These are phyloP conservation scores for Drosophila melanica DNA, from an alignment of 1,140 invertebrate species.

Conservation along the genomic window DNA sequence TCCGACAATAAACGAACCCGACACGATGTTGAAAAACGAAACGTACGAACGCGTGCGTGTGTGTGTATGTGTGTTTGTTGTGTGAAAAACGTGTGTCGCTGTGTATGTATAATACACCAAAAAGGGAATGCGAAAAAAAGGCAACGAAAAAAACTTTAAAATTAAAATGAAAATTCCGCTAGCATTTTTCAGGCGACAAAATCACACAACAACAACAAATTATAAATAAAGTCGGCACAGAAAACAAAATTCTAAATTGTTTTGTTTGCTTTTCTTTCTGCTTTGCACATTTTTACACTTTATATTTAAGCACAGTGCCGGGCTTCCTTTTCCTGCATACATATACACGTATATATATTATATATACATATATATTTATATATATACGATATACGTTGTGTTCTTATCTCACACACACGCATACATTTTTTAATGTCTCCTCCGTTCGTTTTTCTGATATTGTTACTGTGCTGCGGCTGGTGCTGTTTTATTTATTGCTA, in stretches of 20 bases:
- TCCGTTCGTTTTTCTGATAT: constrained; percentile 26
- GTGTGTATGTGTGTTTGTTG: constrained; percentile 47
- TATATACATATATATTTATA: constrained; percentile 11
- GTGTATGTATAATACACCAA: constrained; percentile 78
- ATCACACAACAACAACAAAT: constrained; percentile 16
- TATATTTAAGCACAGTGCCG: constrained; percentile 51
- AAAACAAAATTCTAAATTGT: constrained; percentile 18
- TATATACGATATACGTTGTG: constrained; percentile 22
- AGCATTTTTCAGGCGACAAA: constrained; percentile 46
- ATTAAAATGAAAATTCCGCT: constrained; percentile 66
- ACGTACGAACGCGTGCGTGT: constrained; percentile 31
- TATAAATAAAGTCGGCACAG: constrained; percentile 15
- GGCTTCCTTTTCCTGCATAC: constrained; percentile 51
- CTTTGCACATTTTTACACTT: constrained; percentile 42
- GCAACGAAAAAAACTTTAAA: constrained; percentile 48
- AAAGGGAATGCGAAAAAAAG: constrained; percentile 49
- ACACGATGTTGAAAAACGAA: constrained; percentile 42
- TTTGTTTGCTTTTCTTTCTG: constrained; percentile 24
- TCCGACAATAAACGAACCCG: constrained; percentile 22
- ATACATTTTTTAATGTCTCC: constrained; percentile 37
- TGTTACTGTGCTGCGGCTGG: constrained; percentile 2
- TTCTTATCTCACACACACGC: constrained; percentile 41
- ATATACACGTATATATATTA: constrained; percentile 20
- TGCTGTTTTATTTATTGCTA: constrained; percentile 63
- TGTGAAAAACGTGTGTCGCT: constrained; percentile 69